Percentiles rank a stretch among this genome's conserved stretches.
Conservation (phyloP, 2,888 invertebrate genomes). For the Drosophila yooni region DNA sequence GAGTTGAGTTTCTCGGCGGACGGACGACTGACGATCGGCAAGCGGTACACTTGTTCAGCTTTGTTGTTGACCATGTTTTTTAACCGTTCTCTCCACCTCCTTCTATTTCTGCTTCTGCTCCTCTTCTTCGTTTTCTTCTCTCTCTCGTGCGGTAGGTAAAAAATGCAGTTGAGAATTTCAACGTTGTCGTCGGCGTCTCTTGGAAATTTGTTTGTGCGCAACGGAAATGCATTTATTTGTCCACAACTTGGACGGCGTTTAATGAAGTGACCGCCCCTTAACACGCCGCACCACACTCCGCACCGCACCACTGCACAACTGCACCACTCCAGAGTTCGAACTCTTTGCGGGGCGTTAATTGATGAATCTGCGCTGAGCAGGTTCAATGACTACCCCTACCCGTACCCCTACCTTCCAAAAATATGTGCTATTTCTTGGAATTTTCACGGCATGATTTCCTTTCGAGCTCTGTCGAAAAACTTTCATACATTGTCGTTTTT, state of each 20-base stretch:
- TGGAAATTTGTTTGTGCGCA: conserved; percentile 82
- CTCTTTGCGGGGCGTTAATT: conserved; percentile 74
- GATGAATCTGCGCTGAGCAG: conserved; percentile 77
- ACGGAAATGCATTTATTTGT: conserved; percentile 81
- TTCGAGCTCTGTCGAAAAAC: conserved; percentile 34
- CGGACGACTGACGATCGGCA: conserved; percentile 79
- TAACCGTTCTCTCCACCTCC: conserved; percentile 54
- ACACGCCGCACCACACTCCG: conserved; percentile 6
- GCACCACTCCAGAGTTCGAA: conserved; percentile 18
- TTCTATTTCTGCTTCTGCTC: conserved; percentile 1
- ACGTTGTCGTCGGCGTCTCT: conserved; percentile 74
- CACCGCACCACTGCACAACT: conserved; percentile 4
- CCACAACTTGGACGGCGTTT: conserved; percentile 75
- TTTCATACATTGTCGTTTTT: conserved; percentile 29
- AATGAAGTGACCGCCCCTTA: conserved; percentile 73
- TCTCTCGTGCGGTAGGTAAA: conserved; percentile 40
- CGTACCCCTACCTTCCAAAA: background rate
- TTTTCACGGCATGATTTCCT: conserved; percentile 75
- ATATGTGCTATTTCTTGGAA: conserved; percentile 80
- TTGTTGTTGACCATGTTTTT: conserved; percentile 79
- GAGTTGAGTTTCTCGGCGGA: conserved; percentile 27
- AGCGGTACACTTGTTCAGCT: conserved; percentile 82
- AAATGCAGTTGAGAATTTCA: conserved; percentile 47
- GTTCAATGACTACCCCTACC: conserved; percentile 73
- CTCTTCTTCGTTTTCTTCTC: conserved; percentile 1